A percentile compares a stretch with the other conserved stretches of the same genome.
phyloP scores from a whole-genome alignment of 1,140 invertebrate genomes.

The Helicorthomorpha holstii region DNA sequence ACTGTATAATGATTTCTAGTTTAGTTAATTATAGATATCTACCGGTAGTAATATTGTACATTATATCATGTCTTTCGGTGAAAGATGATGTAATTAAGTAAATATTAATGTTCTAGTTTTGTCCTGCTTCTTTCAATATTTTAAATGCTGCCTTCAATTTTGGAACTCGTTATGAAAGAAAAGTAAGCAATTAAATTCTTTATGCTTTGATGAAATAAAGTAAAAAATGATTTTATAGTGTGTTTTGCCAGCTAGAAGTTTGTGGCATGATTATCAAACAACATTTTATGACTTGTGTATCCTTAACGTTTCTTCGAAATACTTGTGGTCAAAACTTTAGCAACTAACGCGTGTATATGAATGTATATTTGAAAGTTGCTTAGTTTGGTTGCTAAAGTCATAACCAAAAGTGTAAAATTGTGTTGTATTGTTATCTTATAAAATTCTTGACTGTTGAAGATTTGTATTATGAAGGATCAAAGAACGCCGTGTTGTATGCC shows the following conservation, averaged over 20 bases:
- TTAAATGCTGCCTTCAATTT: neutral
- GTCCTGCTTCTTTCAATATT: neutral
- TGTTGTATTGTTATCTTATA: no score
- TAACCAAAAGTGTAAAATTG: no score
- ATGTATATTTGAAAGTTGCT: no score
- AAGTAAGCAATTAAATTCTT: neutral
- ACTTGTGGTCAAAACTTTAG: no score
- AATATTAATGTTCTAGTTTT: neutral
- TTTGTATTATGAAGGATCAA: neutral
- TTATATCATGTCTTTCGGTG: no score
- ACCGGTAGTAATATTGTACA: neutral
- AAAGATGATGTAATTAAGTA: neutral
- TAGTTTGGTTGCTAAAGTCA: no score
- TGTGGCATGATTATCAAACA: neutral
- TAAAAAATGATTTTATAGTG: neutral
- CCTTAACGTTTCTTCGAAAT: no score
- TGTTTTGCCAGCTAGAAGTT: neutral
- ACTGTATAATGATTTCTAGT: no score
- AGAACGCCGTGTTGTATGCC: neutral
- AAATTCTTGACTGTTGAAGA: no score
- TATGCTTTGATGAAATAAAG: neutral
- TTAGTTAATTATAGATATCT: neutral
- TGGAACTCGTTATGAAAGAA: neutral
- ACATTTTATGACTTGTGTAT: neutral
- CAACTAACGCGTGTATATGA: no score